Conservation (phyloP, 1,140 invertebrate species). For the Cydia amplana region DNA sequence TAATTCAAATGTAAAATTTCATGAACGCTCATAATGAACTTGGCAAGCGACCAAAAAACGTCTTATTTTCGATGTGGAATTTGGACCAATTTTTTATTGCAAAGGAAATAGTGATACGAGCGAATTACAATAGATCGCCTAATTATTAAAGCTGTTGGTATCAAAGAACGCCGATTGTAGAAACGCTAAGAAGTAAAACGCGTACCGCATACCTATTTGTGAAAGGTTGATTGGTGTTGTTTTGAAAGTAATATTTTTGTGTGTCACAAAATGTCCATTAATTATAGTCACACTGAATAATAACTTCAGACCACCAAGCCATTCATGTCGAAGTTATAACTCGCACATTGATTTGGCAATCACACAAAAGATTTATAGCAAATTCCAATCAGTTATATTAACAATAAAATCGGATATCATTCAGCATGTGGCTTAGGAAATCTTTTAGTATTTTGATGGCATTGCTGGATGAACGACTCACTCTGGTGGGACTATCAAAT, state of each 20-base stretch:
- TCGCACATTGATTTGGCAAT: slow-evolving; percentile 13
- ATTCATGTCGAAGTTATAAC: neutral
- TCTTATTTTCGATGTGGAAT: slow-evolving; percentile 80
- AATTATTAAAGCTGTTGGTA: neutral
- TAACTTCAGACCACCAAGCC: slow-evolving; percentile 10
- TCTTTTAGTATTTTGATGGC: slow-evolving; percentile 57
- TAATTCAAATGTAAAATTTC: slow-evolving; percentile 80
- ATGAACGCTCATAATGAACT: slow-evolving; percentile 80
- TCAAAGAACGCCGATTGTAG: neutral
- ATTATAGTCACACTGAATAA: slow-evolving; percentile 22
- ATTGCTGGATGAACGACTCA: slow-evolving; percentile 53
- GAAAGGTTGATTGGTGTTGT: too few species aligned
- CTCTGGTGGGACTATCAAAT: slow-evolving; percentile 50
- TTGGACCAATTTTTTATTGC: slow-evolving; percentile 78
- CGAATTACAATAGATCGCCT: slow-evolving; percentile 54
- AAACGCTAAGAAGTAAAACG: neutral
- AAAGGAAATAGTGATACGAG: slow-evolving; percentile 65
- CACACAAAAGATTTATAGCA: slow-evolving; percentile 45
- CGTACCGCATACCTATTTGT: too few species aligned
- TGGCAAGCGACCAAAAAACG: slow-evolving; percentile 78
- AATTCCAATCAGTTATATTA: slow-evolving; percentile 60
- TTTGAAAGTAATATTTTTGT: too few species aligned
- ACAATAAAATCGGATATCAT: slow-evolving; percentile 47
- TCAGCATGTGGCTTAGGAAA: slow-evolving; percentile 55
- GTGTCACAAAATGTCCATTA: slow-evolving; percentile 25